These are phyloP conservation scores for Heliconius eleuchia DNA, from an alignment of 1,140 invertebrate genomes.

Conservation along the genomic window DNA sequence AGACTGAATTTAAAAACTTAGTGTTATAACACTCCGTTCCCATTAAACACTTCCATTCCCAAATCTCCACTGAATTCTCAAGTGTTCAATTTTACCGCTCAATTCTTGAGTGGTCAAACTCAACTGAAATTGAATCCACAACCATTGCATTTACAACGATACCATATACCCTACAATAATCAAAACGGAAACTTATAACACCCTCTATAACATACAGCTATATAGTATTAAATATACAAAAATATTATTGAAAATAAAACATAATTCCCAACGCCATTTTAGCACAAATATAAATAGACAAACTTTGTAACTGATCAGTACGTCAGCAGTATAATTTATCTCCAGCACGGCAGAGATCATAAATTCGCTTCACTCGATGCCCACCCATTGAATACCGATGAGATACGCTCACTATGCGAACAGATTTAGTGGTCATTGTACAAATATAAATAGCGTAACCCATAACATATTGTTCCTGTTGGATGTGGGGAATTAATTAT, in stretches of 20 bases:
- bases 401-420: conserved; percentile 33
- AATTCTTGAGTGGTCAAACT: no score
- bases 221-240: no score
- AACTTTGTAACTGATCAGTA: conserved; percentile 26
- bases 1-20: no score
- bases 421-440: conserved; percentile 31
- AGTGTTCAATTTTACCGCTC: no score
- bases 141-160: no score
- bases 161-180: no score
- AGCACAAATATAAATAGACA: neutral
- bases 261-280: neutral
- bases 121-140: no score
- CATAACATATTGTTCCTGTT: neutral
- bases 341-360: conserved; percentile 34
- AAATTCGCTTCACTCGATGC: conserved; percentile 34
- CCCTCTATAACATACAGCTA: no score
- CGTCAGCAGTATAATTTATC: conserved; percentile 33
- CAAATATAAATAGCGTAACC: conserved; percentile 25
- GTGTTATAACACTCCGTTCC: no score
- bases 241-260: neutral
- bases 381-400: conserved; percentile 33
- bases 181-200: no score
- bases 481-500: neutral
- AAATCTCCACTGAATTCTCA: no score
- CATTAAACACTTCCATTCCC: no score